phyloP scores from a whole-genome alignment of 2,888 invertebrate genomes.

The Cotesia congregata region DNA sequence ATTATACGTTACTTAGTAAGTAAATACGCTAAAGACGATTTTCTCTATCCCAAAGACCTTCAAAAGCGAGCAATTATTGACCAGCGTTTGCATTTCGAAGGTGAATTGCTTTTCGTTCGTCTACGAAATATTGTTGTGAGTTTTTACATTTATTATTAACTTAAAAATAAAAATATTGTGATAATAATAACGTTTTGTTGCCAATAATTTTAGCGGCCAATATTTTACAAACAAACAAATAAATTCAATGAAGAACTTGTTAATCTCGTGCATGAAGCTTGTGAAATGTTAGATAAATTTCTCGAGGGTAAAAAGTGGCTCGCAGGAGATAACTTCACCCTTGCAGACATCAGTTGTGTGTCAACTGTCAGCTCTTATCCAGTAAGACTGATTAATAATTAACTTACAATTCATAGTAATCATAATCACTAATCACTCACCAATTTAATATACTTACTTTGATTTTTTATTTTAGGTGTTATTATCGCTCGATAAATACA shows the following conservation, averaged over 20 bases:
- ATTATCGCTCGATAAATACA: conserved; percentile 63
- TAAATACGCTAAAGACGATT: conserved; percentile 73
- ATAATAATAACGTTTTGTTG: too few relatives aligned
- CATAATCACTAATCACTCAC: too few relatives aligned
- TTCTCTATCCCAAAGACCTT: conserved; percentile 74
- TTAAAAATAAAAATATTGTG: not conserved
- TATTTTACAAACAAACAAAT: conserved; percentile 62
- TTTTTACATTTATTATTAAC: conserved; percentile 37
- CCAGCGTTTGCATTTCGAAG: conserved; percentile 73
- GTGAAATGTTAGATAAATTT: conserved; percentile 64
- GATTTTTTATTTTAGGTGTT: conserved; percentile 41
- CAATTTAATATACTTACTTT: not conserved
- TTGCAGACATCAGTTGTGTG: conserved; percentile 57
- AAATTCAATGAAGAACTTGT: conserved; percentile 59
- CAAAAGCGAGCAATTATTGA: conserved; percentile 72
- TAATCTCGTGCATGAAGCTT: conserved; percentile 60
- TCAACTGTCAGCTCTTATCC: conserved; percentile 37
- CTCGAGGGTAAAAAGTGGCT: conserved; percentile 59
- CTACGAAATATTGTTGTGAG: conserved; percentile 71
- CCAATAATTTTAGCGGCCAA: conserved; percentile 56
- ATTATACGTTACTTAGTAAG: conserved; percentile 72
- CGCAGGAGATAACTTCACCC: conserved; percentile 53
- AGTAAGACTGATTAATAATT: conserved; percentile 43
- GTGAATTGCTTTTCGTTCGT: conserved; percentile 69
- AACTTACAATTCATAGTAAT: not conserved